Conservation (phyloP, 2,888 invertebrate genomes). For the Stenurella melanura region DNA sequence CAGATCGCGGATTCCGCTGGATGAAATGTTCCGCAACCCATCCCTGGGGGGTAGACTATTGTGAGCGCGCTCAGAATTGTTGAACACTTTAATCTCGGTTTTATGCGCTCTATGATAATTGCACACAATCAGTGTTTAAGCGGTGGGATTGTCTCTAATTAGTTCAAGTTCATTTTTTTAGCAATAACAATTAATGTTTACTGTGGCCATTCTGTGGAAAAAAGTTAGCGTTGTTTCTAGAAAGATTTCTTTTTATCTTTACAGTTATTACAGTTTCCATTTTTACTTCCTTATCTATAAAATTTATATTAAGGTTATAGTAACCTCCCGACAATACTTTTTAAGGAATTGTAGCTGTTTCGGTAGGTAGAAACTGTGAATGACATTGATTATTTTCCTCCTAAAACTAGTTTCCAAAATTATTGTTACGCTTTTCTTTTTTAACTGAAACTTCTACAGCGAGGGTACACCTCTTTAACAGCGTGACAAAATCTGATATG, state of each 20-base stretch:
- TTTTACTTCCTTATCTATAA: neutral
- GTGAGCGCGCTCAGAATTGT: constrained; percentile 25
- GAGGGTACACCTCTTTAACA: too few species aligned
- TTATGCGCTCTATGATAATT: constrained; percentile 34
- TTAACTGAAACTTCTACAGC: too few species aligned
- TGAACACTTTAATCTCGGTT: constrained; percentile 35
- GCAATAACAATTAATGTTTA: neutral
- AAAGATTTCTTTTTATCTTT: neutral
- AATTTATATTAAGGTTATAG: too few species aligned
- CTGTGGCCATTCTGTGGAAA: neutral
- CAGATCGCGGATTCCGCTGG: constrained; percentile 15
- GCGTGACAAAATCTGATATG: too few species aligned
- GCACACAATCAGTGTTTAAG: constrained; percentile 31
- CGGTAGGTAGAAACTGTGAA: too few species aligned
- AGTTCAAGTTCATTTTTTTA: constrained; percentile 4
- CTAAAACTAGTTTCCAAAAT: too few species aligned
- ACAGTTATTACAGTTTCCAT: neutral
- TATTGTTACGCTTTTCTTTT: too few species aligned
- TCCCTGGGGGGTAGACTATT: constrained; percentile 15
- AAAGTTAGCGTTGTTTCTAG: neutral
- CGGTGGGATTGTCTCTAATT: constrained; percentile 15
- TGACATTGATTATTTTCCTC: too few species aligned
- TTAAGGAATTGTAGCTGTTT: too few species aligned
- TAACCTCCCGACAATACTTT: too few species aligned
- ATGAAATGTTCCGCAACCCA: constrained; percentile 6